Percentiles rank a stretch among this genome's conserved stretches.
Conservation (phyloP, 1,140 invertebrate genomes). For the Drosophila littoralis region DNA sequence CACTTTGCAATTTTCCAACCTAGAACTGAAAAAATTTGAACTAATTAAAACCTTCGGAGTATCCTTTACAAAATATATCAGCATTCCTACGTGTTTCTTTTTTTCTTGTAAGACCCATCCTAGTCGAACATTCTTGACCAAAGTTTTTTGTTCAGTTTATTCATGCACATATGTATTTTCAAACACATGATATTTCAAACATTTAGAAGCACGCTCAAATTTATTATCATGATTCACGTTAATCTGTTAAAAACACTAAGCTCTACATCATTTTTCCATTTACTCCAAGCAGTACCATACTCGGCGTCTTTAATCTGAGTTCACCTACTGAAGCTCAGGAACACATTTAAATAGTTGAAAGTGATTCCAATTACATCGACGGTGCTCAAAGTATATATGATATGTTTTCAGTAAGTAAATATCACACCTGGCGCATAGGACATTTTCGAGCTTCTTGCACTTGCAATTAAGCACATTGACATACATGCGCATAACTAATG, state of each 20-base stretch:
- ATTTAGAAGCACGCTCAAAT: too few relatives aligned
- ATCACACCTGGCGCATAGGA: constrained; percentile 10
- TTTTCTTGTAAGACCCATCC: too few relatives aligned
- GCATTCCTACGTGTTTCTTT: too few relatives aligned
- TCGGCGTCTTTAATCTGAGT: neutral
- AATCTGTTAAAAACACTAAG: neutral
- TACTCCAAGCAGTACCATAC: neutral
- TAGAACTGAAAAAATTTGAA: too few relatives aligned
- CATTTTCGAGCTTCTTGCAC: constrained; percentile 8
- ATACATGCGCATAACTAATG: constrained; percentile 14
- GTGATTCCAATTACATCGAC: constrained; percentile 10
- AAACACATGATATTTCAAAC: too few relatives aligned
- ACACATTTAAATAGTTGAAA: neutral
- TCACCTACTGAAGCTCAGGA: neutral
- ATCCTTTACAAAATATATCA: too few relatives aligned
- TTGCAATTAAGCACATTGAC: constrained; percentile 32
- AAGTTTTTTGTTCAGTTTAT: too few relatives aligned
- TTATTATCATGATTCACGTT: too few relatives aligned
- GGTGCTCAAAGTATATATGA: constrained; percentile 9
- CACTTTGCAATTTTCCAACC: too few relatives aligned
- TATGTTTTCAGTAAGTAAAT: constrained; percentile 17
- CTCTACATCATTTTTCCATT: neutral
- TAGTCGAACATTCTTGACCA: too few relatives aligned
- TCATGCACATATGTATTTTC: too few relatives aligned
- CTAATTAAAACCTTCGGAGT: too few relatives aligned